Evolutionary conservation across 1,140 invertebrate species (phyloP), one percentile per base, ranked within the genome.

Genomic region (Plodia interpunctella): DNA sequence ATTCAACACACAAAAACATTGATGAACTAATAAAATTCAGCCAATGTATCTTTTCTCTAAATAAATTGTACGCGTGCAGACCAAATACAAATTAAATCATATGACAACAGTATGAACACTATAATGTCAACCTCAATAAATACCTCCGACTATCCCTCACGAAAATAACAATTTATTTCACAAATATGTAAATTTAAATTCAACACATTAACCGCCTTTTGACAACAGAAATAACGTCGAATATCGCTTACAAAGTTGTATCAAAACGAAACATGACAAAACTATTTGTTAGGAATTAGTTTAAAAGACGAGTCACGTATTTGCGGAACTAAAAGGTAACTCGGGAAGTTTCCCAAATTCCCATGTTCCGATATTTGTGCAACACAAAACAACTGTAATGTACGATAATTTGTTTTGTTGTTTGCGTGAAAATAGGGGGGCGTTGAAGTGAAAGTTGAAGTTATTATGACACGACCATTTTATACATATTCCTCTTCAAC

Each of bases 281-380:
- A 44, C 38, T 44, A 44, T 44, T 44, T 44, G 38, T 44, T 44
- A 0, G 38, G 38, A 44, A 44, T 44, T 44, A 44, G 38, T 44
- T 44, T 44, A 44, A 44, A 44, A 44, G 38, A 44, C 38, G 38
- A 44, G 38, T 44, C 38, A 44, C 38, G 38, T 44, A 44, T 44
- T 35, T 44, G 10, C 15, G 38, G 15, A 44, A 44, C 38, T 44
- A 44, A 44, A 44, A 44, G 38, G 38, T 10, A 44, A 17, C 38
- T 44, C 9, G 38, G 38, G 38, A 44, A 44, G 38, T 44, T 44
- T 44, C 38, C 13, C 6, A 44, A 44, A 44, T n/a, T 1, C 38
- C 38, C 38, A 15, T 44, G 15, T 44, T 44, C 15, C 38, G 38
- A 44, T 44, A 44, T 44, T 44, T 44, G 15, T 44, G 38, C 38